Evolutionary conservation across 2,113 vertebrate genomes (phyloP).

Genomic region (Melanocharis versteri): DNA sequence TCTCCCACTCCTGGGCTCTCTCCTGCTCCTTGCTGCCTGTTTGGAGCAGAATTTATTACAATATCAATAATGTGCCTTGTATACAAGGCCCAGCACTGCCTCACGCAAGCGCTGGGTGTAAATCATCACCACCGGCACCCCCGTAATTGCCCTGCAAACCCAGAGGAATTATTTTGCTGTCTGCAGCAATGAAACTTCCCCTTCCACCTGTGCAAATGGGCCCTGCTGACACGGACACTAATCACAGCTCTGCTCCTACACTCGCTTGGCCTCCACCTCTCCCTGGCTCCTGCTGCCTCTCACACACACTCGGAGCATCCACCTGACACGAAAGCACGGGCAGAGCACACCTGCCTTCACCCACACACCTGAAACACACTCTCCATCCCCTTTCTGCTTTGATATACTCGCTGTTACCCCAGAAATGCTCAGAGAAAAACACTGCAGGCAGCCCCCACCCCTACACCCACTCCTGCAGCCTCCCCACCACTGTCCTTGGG

Average conservation of each 20-base stretch:
- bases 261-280: neutral
- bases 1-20: neutral
- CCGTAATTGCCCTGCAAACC: constrained; percentile 54
- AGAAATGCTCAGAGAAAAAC: neutral
- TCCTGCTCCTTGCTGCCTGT: neutral
- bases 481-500: accelerated
- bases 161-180: constrained; percentile 42
- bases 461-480: neutral
- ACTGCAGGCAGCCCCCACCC: neutral
- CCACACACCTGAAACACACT: neutral
- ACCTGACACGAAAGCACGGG: accelerated
- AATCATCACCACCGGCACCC: constrained; percentile 34
- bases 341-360: neutral
- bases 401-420: neutral
- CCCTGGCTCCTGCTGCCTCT: neutral
- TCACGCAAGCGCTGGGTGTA: constrained; percentile 8
- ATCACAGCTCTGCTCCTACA: neutral
- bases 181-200: neutral
- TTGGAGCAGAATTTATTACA: constrained; percentile 64
- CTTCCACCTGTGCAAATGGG: constrained; percentile 13
- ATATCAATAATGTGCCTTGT: constrained; percentile 65
- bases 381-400: neutral
- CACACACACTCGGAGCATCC: neutral
- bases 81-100: constrained; percentile 41
- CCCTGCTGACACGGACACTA: neutral